These are phyloP conservation scores for Drosophila cardini DNA, from an alignment of 1,140 invertebrate genomes.

Conservation along the genomic window DNA sequence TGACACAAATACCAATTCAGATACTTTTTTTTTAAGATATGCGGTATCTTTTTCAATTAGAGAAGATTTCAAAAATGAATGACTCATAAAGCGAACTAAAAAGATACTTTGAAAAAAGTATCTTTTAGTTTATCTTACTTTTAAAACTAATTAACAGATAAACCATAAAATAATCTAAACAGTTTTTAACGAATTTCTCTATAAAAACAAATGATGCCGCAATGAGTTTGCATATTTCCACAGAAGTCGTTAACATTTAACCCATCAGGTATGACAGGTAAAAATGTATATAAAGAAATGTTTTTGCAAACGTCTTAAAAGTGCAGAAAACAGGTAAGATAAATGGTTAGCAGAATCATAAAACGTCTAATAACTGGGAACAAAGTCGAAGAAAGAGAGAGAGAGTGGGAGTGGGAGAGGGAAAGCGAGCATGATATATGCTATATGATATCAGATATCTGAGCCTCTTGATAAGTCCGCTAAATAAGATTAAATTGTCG, in stretches of 20 bases:
- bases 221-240: conserved; percentile 40
- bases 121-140: too few relatives aligned
- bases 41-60: neutral
- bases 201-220: conserved; percentile 26
- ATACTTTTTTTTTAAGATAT: neutral
- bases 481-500: conserved; percentile 10
- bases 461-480: conserved; percentile 19
- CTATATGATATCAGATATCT: neutral
- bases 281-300: conserved; percentile 37
- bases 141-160: too few relatives aligned
- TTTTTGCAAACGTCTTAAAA: conserved; percentile 22
- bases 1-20: conserved; percentile 2
- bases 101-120: neutral
- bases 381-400: neutral
- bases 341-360: conserved; percentile 28
- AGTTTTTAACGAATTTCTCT: conserved; percentile 29
- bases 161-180: conserved; percentile 18
- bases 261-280: conserved; percentile 31
- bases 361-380: conserved; percentile 16
- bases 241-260: conserved; percentile 22
- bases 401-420: neutral
- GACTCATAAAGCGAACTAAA: neutral
- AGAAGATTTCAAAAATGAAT: neutral
- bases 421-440: neutral
- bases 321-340: conserved; percentile 25